Conservation (phyloP, 1,140 invertebrate genomes). For the Theocolax elegans region DNA sequence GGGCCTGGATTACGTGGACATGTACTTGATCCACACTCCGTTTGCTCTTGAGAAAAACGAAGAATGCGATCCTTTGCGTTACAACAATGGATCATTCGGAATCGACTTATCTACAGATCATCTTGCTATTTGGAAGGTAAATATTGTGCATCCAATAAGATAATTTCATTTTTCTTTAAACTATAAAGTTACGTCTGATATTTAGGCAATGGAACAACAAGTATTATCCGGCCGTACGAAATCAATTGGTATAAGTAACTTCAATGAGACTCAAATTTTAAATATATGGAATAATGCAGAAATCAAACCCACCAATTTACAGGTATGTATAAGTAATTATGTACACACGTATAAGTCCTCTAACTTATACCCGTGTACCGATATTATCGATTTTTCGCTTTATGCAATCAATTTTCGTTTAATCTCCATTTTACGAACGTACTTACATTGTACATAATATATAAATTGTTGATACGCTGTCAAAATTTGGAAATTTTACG, state of each 20-base stretch:
- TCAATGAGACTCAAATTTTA: constrained; percentile 77
- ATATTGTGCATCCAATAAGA: not conserved
- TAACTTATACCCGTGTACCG: no score
- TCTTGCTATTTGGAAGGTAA: constrained; percentile 79
- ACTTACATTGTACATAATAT: no score
- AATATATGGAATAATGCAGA: constrained; percentile 73
- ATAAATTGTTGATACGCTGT: no score
- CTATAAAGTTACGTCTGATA: not conserved
- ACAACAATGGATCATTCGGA: not conserved
- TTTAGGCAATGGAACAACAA: constrained; percentile 79
- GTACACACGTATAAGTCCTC: no score
- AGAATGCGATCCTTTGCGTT: constrained; percentile 7
- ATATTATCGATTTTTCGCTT: no score
- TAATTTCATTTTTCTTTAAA: not conserved
- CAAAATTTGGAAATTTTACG: not conserved
- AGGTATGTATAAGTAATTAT: no score
- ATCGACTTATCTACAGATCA: constrained; percentile 70
- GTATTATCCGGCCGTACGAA: constrained; percentile 73
- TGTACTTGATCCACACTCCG: constrained; percentile 87
- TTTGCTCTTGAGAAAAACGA: constrained; percentile 72
- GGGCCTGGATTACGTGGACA: constrained; percentile 84
- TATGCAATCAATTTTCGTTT: no score
- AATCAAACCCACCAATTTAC: constrained; percentile 78
- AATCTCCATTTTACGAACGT: constrained; percentile 45
- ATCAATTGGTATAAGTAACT: constrained; percentile 84